Conservation (phyloP, 2,888 invertebrate species). For the Rotaria macrura region DNA sequence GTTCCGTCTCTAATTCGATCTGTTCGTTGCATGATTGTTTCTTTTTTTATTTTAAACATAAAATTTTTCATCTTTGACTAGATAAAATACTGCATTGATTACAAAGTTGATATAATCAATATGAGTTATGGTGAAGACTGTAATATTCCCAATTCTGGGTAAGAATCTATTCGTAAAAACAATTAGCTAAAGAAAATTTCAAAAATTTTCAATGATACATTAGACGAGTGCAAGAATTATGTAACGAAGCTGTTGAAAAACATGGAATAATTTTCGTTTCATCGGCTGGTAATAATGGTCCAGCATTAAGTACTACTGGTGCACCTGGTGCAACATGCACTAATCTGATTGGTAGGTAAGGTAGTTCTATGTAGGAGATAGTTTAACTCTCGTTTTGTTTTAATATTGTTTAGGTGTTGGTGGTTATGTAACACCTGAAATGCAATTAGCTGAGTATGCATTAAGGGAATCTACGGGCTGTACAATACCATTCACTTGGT, state of each 20-base stretch:
- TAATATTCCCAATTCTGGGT: conserved; percentile 81
- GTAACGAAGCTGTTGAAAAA: conserved; percentile 62
- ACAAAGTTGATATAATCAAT: conserved; percentile 70
- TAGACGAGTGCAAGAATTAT: conserved; percentile 57
- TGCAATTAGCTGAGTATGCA: conserved; percentile 91
- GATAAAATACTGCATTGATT: conserved; percentile 47
- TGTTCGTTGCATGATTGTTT: conserved; percentile 53
- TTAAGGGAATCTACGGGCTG: conserved; percentile 70
- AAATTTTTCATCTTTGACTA: background rate
- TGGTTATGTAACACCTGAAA: conserved; percentile 89
- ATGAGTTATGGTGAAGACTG: conserved; percentile 96
- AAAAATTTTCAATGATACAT: conserved; percentile 37
- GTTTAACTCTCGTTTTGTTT: background rate
- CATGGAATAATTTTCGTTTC: conserved; percentile 83
- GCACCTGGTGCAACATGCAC: conserved; percentile 52
- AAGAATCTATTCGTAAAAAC: conserved; percentile 49
- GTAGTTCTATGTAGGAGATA: background rate
- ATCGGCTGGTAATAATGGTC: conserved; percentile 88
- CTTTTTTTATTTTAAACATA: background rate
- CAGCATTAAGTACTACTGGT: conserved; percentile 80
- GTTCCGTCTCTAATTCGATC: conserved; percentile 81
- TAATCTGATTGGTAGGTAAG: conserved; percentile 58
- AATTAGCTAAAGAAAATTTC: background rate
- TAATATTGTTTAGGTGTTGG: conserved; percentile 62
- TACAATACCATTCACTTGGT: conserved; percentile 65